Evolutionary conservation across 2,797 vertebrate genomes (phyloP), one percentile per base, ranked within the genome.

Genomic region (Alca torda): DNA sequence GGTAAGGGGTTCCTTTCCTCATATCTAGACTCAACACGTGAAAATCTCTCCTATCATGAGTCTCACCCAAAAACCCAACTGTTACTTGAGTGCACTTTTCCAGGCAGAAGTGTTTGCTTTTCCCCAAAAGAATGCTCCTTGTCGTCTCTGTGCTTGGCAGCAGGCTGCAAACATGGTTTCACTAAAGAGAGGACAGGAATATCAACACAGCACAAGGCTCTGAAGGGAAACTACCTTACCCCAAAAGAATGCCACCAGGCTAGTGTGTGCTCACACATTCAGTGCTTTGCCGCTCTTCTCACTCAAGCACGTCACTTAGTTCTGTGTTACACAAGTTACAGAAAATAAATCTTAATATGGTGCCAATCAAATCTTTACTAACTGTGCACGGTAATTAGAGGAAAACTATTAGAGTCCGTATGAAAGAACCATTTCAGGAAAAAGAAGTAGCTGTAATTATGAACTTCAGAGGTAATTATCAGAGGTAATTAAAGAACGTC

Each of bases 251-350:
- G 20, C 9, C 1, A 2, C 8, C 31, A 50, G 41, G 14, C 69
- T 1, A 53, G 33, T 0, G 0, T 13, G 5, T 3, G 11, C 31
- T 51, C 33, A 20, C 33, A 51, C 41, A 65, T 14, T 50, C 2
- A 1, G 26, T 12, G 21, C 30, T 46, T 54, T 30, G 21, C 51
- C n/a, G n/a, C 50, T 72, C 21, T 43, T 80, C 39, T 60, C 56
- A 43, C 30, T 69, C 61, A 57, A 83, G 26, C 31, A 28, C 0
- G 0, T 23, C n/a, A 72, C 6, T 50, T 59, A 16, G 7, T 19
- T 72, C 35, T 65, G 13, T 37, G 28, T 21, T 60, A 45, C 2
- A 56, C 3, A 57, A 54, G 35, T 28, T 39, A 75, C 10, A 89
- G 30, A 75, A 94, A 93, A 83, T 14, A 70, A 48, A 41, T 46